Conservation (phyloP, 1,140 invertebrate species). For the Pseudobourletiella spinata region DNA sequence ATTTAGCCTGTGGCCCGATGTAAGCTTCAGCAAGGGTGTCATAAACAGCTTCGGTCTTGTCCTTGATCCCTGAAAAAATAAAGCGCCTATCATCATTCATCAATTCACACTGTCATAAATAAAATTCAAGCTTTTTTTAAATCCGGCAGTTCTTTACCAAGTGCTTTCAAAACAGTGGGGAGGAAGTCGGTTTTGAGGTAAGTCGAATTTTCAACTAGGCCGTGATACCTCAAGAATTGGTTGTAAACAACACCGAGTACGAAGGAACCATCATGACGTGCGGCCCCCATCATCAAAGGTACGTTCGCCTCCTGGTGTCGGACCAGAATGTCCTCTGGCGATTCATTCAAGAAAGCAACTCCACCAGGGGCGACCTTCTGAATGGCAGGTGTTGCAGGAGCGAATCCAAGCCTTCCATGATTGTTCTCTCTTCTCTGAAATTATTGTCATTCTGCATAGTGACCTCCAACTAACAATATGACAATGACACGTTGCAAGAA, state of each 20-base stretch:
- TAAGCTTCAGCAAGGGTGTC: constrained; percentile 21
- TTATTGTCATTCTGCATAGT: not conserved
- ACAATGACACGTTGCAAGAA: not conserved
- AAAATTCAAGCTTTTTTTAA: no score
- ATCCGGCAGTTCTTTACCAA: no score
- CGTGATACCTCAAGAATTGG: constrained; percentile 13
- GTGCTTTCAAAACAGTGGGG: constrained; percentile 7
- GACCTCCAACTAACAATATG: not conserved
- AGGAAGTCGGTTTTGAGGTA: constrained; percentile 16
- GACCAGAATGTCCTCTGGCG: constrained; percentile 6
- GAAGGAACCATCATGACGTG: constrained; percentile 23
- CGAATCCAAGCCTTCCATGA: constrained; percentile 17
- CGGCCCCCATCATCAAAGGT: constrained; percentile 28
- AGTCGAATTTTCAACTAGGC: not conserved
- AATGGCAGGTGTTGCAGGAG: constrained; percentile 10
- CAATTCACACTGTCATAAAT: no score
- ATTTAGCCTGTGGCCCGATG: not conserved
- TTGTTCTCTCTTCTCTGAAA: not conserved
- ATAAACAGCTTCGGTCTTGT: constrained; percentile 16
- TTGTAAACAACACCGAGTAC: constrained; percentile 19
- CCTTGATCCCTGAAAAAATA: constrained; percentile 4
- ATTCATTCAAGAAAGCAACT: constrained; percentile 6
- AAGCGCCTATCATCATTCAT: no score
- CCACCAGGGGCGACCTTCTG: constrained; percentile 2
- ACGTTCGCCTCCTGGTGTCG: constrained; percentile 12